Evolutionary conservation across 2,888 invertebrate genomes (phyloP).

Genomic region (Machimus rusticus): DNA sequence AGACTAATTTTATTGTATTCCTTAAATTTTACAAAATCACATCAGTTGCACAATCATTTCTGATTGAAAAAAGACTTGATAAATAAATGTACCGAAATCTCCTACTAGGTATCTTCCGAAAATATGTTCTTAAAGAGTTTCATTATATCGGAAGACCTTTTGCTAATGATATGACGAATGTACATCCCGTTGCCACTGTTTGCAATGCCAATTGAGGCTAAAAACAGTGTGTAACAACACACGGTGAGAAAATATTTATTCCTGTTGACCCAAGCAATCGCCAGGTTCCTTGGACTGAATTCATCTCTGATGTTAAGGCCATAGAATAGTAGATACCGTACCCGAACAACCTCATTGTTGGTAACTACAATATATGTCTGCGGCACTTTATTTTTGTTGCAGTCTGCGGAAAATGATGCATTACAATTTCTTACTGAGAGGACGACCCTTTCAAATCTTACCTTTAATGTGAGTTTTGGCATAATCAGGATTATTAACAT

Average conservation of each 20-base stretch:
- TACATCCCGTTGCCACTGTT: constrained; percentile 68
- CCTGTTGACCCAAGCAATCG: constrained; percentile 67
- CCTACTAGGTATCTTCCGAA: neutral
- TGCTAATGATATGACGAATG: neutral
- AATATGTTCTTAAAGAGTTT: neutral
- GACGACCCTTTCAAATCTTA: constrained; percentile 15
- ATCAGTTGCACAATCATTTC: neutral
- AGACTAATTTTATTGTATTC: neutral
- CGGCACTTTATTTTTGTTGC: constrained; percentile 63
- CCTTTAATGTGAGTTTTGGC: constrained; percentile 65
- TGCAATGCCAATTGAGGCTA: constrained; percentile 71
- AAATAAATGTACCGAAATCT: neutral
- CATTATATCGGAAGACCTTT: neutral
- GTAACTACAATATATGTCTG: constrained; percentile 78
- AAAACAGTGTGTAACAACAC: constrained; percentile 69
- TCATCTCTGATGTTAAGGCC: constrained; percentile 54
- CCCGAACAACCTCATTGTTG: constrained; percentile 77
- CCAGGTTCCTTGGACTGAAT: constrained; percentile 29
- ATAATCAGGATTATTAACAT: constrained; percentile 74
- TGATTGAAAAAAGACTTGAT: neutral
- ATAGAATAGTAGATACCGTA: constrained; percentile 80
- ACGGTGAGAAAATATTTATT: constrained; percentile 71
- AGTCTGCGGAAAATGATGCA: constrained; percentile 41
- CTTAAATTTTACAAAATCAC: constrained; percentile 1
- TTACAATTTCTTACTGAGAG: neutral